Evolutionary conservation across 2,888 invertebrate genomes (phyloP).

Genomic region (Drosophila mulleri): DNA sequence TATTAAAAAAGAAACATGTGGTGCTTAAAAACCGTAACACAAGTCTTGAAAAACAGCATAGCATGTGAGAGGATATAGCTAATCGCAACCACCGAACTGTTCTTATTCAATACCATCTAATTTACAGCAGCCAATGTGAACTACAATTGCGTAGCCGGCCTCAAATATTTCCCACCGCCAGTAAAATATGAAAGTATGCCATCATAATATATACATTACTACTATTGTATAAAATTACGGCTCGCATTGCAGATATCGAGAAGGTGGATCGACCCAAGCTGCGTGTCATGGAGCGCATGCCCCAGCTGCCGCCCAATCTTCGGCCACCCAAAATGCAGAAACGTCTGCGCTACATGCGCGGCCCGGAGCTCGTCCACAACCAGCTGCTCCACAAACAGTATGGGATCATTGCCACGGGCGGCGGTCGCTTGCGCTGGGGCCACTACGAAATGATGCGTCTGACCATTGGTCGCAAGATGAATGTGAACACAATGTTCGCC

Average conservation of each 20-base stretch:
- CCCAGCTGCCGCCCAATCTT: slow-evolving; percentile 88
- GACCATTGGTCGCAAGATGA: slow-evolving; percentile 91
- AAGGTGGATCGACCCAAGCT: slow-evolving; percentile 91
- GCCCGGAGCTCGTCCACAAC: slow-evolving; percentile 95
- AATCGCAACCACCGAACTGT: not conserved
- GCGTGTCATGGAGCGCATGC: slow-evolving; percentile 90
- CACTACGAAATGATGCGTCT: slow-evolving; percentile 96
- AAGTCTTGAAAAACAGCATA: slow-evolving; percentile 50
- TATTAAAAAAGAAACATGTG: slow-evolving; percentile 56
- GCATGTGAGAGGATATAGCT: slow-evolving; percentile 34
- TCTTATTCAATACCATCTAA: slow-evolving; percentile 17
- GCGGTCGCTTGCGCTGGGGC: slow-evolving; percentile 91
- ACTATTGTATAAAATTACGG: not conserved
- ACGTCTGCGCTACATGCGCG: slow-evolving; percentile 93
- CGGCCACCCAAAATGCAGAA: slow-evolving; percentile 95
- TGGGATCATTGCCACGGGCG: slow-evolving; percentile 94
- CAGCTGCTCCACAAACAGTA: slow-evolving; percentile 95
- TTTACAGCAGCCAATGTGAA: slow-evolving; percentile 52
- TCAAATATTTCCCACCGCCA: slow-evolving; percentile 90
- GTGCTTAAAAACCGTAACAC: slow-evolving; percentile 49
- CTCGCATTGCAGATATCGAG: slow-evolving; percentile 87
- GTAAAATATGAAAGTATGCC: slow-evolving; percentile 83
- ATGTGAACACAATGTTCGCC: slow-evolving; percentile 94
- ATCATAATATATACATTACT: not conserved
- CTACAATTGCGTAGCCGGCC: slow-evolving; percentile 84